A percentile compares a stretch with the other conserved stretches of the same genome.
Conservation (phyloP, 2,888 invertebrate genomes). For the Netelia virgata region DNA sequence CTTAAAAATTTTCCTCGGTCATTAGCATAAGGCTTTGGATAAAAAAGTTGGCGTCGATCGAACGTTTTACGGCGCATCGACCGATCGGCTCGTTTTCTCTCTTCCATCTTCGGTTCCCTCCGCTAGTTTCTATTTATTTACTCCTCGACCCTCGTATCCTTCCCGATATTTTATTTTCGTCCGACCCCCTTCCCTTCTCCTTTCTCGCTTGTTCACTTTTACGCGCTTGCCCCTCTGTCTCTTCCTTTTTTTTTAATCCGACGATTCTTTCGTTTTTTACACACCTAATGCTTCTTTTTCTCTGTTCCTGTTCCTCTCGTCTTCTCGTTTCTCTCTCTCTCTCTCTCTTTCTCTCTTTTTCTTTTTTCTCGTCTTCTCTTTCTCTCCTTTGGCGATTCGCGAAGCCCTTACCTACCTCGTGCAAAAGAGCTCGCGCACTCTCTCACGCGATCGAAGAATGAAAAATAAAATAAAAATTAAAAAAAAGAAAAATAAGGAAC, state of each 20-base stretch:
- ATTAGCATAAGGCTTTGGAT: no score
- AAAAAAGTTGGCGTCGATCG: no score
- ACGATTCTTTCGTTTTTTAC: slow-evolving; percentile 43
- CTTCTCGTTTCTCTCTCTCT: slow-evolving; percentile 5
- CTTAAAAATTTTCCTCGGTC: no score
- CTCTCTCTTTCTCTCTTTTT: slow-evolving; percentile 30
- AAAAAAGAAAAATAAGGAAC: slow-evolving; percentile 5
- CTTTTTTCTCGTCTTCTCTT: slow-evolving; percentile 34
- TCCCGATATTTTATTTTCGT: slow-evolving; percentile 53
- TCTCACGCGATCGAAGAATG: slow-evolving; percentile 63
- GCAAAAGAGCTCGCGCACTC: slow-evolving; percentile 61
- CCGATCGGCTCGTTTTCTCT: slow-evolving; percentile 49
- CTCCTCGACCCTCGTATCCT: slow-evolving; percentile 13
- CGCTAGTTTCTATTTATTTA: slow-evolving; percentile 40
- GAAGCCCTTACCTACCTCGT: slow-evolving; percentile 68
- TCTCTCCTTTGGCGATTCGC: slow-evolving; percentile 49
- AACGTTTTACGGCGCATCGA: no score
- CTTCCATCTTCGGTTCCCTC: slow-evolving; percentile 5
- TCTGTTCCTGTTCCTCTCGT: slow-evolving; percentile 29
- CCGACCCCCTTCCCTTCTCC: background rate
- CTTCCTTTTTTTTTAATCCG: slow-evolving; percentile 48
- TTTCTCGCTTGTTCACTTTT: slow-evolving; percentile 52
- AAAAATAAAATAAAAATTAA: slow-evolving; percentile 43
- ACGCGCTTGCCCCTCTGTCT: slow-evolving; percentile 60
- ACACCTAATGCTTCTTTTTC: slow-evolving; percentile 29